A percentile compares a stretch with the other conserved stretches of the same genome.
phyloP scores from a whole-genome alignment of 2,888 invertebrate genomes.

The Brenthis daphne region DNA sequence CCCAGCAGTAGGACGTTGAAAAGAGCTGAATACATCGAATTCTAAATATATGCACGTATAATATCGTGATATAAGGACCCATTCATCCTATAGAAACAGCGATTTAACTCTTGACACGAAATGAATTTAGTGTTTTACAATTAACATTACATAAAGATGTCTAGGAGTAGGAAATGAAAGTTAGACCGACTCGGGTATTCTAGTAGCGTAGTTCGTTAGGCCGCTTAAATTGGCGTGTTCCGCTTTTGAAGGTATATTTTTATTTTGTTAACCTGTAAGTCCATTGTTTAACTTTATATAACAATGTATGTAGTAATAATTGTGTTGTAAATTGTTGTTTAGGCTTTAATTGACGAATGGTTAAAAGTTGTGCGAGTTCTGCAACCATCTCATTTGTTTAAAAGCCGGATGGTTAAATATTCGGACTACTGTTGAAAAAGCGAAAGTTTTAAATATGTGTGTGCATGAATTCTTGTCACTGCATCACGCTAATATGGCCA shows the following conservation, averaged over 20 bases:
- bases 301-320: conserved; percentile 1
- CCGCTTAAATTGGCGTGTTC: conserved; percentile 21
- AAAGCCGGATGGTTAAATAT: too few relatives aligned
- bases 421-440: too few relatives aligned
- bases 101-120: conserved; percentile 10
- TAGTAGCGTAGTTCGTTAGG: conserved; percentile 12
- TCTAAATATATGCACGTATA: too few relatives aligned
- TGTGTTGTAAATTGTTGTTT: not conserved
- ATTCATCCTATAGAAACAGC: not conserved
- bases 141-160: conserved; percentile 53
- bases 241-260: conserved; percentile 18
- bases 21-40: too few relatives aligned
- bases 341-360: not conserved
- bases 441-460: too few relatives aligned
- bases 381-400: not conserved
- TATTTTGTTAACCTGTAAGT: not conserved
- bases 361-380: not conserved
- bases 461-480: too few relatives aligned
- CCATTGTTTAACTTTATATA: conserved; percentile 15
- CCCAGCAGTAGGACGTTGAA: too few relatives aligned
- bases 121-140: conserved; percentile 43
- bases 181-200: conserved; percentile 33
- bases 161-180: conserved; percentile 67
- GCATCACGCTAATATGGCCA: too few relatives aligned
- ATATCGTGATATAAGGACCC: not conserved